Evolutionary conservation across 2,113 vertebrate species (phyloP).

Genomic region (Muscicapa adusta): DNA sequence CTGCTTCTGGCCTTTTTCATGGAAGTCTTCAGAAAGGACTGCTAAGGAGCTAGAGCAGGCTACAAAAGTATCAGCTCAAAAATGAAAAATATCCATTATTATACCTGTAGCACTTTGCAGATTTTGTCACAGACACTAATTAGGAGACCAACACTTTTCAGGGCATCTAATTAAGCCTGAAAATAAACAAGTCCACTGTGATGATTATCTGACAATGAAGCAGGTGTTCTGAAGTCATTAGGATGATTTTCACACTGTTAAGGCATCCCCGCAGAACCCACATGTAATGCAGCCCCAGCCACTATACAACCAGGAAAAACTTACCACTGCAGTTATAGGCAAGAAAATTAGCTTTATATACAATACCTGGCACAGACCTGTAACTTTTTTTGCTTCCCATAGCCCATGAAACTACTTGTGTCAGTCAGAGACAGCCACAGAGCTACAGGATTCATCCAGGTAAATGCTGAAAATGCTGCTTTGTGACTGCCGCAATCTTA

Average conservation of each 20-base stretch:
- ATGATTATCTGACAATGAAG: neutral
- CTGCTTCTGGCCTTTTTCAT: neutral
- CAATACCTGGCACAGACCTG: neutral
- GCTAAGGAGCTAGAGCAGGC: neutral
- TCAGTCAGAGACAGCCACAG: neutral
- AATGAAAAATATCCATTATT: neutral
- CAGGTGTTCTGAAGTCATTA: neutral
- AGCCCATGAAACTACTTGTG: neutral
- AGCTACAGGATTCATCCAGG: neutral
- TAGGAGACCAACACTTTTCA: neutral
- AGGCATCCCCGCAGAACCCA: neutral
- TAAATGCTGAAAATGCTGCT: neutral
- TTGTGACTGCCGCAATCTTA: neutral
- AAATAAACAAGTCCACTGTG: neutral
- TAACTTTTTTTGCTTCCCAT: neutral
- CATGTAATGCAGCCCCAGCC: rapidly evolving
- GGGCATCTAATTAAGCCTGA: neutral
- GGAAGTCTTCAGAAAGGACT: neutral
- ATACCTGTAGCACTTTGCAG: neutral
- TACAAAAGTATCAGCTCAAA: neutral
- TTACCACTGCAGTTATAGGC: neutral
- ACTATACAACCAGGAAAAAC: neutral
- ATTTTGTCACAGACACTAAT: neutral
- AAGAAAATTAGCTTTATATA: neutral
- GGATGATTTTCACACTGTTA: neutral